Conservation (phyloP, 1,140 invertebrate genomes). For the Monochamus saltuarius region DNA sequence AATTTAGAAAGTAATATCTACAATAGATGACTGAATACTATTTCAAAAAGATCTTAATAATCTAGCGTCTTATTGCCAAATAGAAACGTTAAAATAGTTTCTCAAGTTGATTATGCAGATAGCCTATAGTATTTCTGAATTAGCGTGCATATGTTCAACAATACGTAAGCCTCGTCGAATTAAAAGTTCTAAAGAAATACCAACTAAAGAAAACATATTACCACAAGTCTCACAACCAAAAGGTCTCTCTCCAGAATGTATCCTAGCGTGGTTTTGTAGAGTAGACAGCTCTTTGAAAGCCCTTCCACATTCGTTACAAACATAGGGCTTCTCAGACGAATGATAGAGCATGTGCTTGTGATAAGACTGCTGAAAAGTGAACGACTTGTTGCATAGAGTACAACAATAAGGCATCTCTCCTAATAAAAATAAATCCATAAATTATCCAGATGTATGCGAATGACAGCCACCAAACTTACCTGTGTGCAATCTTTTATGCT, state of each 20-base stretch:
- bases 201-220: conserved; percentile 47
- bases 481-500: conserved; percentile 82
- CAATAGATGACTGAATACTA: no score
- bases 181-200: no score
- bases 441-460: no score
- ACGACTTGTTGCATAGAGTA: conserved; percentile 80
- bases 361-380: conserved; percentile 89
- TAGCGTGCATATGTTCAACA: no score
- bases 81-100: no score
- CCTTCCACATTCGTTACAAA: conserved; percentile 75
- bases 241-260: conserved; percentile 85
- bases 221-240: conserved; percentile 89
- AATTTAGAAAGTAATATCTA: no score
- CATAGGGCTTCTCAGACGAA: conserved; percentile 82
- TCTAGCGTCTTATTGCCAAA: no score
- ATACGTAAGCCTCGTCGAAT: no score
- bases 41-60: no score
- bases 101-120: no score
- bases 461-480: conserved; percentile 52
- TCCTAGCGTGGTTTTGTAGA: conserved; percentile 83
- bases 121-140: no score
- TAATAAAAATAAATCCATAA: conserved; percentile 45
- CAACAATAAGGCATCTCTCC: conserved; percentile 88
- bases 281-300: conserved; percentile 88
- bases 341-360: conserved; percentile 87